phyloP scores from a whole-genome alignment of 2,888 invertebrate genomes.

The Euphydryas editha region DNA sequence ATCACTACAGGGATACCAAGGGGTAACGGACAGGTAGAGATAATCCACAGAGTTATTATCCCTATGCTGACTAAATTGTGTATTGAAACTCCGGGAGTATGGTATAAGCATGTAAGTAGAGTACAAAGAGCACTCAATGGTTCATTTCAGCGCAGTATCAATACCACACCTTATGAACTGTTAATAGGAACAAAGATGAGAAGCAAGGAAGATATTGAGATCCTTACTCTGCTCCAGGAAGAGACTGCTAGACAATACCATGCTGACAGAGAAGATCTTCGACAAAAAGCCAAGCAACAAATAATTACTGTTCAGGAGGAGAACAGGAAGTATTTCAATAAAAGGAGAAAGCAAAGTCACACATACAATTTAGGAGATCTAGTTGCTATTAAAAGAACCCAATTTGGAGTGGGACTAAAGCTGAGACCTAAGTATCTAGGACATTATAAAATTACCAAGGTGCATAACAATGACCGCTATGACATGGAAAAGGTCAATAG shows the following conservation, averaged over 20 bases:
- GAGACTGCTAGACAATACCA: slow-evolving; percentile 46
- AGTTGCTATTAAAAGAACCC: slow-evolving; percentile 56
- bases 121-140: slow-evolving; percentile 44
- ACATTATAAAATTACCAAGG: slow-evolving; percentile 49
- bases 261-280: slow-evolving; percentile 47
- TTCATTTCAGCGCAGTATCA: slow-evolving; percentile 39
- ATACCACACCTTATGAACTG: slow-evolving; percentile 40
- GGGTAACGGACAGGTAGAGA: too few relatives aligned
- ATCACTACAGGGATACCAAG: too few relatives aligned
- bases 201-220: slow-evolving; percentile 28
- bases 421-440: slow-evolving; percentile 53
- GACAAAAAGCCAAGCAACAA: background rate
- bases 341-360: slow-evolving; percentile 26
- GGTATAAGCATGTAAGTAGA: slow-evolving; percentile 26
- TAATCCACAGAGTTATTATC: slow-evolving; percentile 27
- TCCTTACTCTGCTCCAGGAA: slow-evolving; percentile 45
- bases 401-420: slow-evolving; percentile 53
- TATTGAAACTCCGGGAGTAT: slow-evolving; percentile 18
- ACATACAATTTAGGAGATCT: slow-evolving; percentile 25
- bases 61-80: slow-evolving; percentile 33
- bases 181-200: slow-evolving; percentile 39
- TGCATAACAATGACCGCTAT: slow-evolving; percentile 52
- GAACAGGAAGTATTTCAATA: slow-evolving; percentile 33
- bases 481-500: slow-evolving; percentile 45
- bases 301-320: slow-evolving; percentile 33